Evolutionary conservation across 2,888 invertebrate species (phyloP).

Genomic region (Cyaniris semiargus): DNA sequence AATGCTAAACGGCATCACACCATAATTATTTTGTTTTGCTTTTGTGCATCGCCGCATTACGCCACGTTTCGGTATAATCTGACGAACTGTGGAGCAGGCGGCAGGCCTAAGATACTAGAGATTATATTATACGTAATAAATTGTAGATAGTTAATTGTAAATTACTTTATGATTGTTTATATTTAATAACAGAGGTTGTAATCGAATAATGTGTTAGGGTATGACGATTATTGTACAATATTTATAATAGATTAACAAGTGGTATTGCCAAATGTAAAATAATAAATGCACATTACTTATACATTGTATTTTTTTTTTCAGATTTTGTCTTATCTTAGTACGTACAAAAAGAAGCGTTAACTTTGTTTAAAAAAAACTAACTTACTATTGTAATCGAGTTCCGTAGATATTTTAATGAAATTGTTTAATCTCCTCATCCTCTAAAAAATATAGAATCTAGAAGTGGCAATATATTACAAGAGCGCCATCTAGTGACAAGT

Average conservation of each 20-base stretch:
- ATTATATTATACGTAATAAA: constrained; percentile 4
- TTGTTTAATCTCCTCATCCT: too few species aligned
- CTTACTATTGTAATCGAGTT: too few species aligned
- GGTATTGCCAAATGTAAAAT: constrained; percentile 31
- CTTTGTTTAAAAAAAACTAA: too few species aligned
- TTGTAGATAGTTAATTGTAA: constrained; percentile 20
- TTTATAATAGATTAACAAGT: constrained; percentile 21
- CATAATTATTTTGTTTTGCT: background rate
- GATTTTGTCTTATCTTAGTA: background rate
- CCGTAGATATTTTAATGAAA: too few species aligned
- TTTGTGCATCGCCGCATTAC: background rate
- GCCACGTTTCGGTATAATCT: background rate
- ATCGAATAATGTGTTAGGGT: constrained; percentile 9
- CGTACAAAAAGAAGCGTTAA: too few species aligned
- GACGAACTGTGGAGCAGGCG: background rate
- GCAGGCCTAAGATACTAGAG: background rate
- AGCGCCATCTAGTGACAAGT: too few species aligned
- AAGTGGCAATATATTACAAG: too few species aligned
- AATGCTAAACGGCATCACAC: background rate
- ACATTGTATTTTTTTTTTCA: background rate
- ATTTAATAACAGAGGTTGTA: constrained; percentile 28
- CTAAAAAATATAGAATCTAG: too few species aligned
- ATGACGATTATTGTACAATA: constrained; percentile 15
- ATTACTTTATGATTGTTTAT: background rate
- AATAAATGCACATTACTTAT: constrained; percentile 19